Conservation (phyloP, 2,797 vertebrate species). For the Anas georgica region DNA sequence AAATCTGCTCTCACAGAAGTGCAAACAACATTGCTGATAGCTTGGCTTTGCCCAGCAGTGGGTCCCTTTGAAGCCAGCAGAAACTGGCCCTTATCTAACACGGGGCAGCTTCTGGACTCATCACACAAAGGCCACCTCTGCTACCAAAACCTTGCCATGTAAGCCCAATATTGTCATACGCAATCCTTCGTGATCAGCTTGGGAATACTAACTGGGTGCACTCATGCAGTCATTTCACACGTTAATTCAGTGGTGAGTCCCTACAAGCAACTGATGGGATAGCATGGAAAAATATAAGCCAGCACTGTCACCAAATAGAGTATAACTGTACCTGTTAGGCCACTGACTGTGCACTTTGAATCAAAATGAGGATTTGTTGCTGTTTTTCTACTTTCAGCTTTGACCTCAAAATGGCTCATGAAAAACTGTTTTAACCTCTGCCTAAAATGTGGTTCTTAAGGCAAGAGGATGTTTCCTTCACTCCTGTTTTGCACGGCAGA, state of each 20-base stretch:
- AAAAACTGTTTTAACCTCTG: background rate
- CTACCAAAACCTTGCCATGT: no score
- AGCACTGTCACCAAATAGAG: background rate
- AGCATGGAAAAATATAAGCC: background rate
- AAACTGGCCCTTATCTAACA: no score
- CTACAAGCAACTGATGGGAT: background rate
- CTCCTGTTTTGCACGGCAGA: background rate
- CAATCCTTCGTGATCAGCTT: background rate
- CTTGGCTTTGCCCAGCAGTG: no score
- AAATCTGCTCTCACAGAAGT: no score
- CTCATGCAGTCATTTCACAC: background rate
- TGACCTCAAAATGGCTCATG: background rate
- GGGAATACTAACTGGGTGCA: background rate
- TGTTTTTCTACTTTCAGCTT: background rate
- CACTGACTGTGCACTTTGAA: background rate
- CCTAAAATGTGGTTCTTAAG: background rate
- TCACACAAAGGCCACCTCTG: no score
- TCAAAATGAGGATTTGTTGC: background rate
- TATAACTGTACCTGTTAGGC: background rate
- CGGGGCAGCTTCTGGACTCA: no score
- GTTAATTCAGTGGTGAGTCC: accelerated
- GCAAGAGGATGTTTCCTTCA: background rate
- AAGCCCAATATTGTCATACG: background rate
- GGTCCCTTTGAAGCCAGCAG: no score
- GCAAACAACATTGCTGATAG: no score